Evolutionary conservation across 2,797 vertebrate genomes (phyloP).

Genomic region (Aphelocoma californica): DNA sequence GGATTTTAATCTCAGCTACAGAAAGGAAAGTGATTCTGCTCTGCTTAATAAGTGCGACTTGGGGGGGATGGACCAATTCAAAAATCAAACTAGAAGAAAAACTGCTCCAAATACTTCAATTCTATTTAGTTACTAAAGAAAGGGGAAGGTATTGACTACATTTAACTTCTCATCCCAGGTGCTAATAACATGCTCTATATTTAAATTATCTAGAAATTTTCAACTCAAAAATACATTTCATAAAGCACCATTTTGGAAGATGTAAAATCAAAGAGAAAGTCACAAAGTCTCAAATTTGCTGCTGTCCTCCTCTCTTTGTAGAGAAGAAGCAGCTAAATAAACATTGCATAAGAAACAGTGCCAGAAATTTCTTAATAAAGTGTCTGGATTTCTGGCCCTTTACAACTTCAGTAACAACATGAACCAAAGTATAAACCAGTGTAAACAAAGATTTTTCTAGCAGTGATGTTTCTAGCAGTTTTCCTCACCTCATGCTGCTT

Average conservation of each 20-base stretch:
- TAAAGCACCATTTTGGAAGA: not conserved
- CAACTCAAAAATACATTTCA: not conserved
- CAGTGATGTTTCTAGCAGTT: not conserved
- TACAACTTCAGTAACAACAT: not conserved
- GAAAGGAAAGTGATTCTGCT: not conserved
- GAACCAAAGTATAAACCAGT: not conserved
- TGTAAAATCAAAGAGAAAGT: not conserved
- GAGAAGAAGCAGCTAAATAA: constrained; percentile 2
- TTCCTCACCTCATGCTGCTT: not conserved
- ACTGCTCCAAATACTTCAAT: not conserved
- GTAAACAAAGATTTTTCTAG: not conserved
- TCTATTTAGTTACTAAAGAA: not conserved
- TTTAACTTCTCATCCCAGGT: not conserved
- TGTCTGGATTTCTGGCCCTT: not conserved
- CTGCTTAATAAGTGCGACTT: not conserved
- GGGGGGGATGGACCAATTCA: not conserved
- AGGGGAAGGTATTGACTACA: not conserved
- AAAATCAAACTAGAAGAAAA: not conserved
- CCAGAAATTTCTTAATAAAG: constrained; percentile 13
- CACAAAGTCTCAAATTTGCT: not conserved
- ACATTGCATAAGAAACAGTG: not conserved
- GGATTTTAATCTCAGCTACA: not conserved
- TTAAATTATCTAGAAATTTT: not conserved
- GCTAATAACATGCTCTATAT: not conserved
- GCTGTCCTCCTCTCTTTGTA: not conserved